A percentile compares a stretch with the other conserved stretches of the same genome.
Conservation (phyloP, 2,888 invertebrate species). For the Prenolepis imparis region DNA sequence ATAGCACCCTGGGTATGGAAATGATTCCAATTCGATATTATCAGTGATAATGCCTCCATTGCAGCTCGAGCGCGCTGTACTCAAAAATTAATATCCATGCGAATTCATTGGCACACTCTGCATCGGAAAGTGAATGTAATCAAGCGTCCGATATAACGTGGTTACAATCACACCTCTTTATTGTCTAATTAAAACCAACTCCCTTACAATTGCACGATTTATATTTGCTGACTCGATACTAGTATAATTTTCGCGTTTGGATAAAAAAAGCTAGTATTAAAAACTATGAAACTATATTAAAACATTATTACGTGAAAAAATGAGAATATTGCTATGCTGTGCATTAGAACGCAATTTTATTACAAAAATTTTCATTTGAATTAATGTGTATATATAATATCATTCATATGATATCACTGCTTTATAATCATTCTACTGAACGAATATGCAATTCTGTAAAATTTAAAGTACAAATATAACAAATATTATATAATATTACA, state of each 20-base stretch:
- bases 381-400: neutral
- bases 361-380: neutral
- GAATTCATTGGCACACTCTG: slow-evolving; percentile 63
- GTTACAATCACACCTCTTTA: slow-evolving; percentile 75
- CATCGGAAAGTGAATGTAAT: slow-evolving; percentile 74
- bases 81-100: slow-evolving; percentile 74
- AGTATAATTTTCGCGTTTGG: slow-evolving; percentile 7
- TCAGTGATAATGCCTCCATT: slow-evolving; percentile 70
- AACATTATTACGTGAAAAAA: neutral
- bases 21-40: slow-evolving; percentile 71
- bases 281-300: neutral
- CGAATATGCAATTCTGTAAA: neutral
- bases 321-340: neutral
- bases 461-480: neutral
- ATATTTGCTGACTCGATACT: slow-evolving; percentile 60
- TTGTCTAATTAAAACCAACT: slow-evolving; percentile 77
- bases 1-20: slow-evolving; percentile 59
- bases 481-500: neutral
- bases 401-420: neutral
- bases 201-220: slow-evolving; percentile 59
- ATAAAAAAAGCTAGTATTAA: slow-evolving; percentile 17
- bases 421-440: neutral
- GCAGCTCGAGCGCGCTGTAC: slow-evolving; percentile 54
- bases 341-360: slow-evolving; percentile 12
- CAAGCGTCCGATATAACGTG: slow-evolving; percentile 75